Evolutionary conservation across 2,888 invertebrate species (phyloP).

Genomic region (Tribolium freemani): DNA sequence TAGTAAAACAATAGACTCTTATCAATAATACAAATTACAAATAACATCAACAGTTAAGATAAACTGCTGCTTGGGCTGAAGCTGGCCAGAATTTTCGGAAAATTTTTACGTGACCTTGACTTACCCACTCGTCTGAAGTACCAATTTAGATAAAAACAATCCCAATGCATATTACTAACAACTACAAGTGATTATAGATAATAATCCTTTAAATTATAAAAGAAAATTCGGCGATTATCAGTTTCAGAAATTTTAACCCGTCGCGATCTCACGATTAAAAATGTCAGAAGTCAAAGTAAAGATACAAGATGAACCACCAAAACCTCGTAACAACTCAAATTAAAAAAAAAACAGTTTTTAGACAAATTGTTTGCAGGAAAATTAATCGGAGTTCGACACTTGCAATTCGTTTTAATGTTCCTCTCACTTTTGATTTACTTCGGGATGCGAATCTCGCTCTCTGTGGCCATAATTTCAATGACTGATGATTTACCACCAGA

Average conservation of each 20-base stretch:
- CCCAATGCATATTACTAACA: background rate
- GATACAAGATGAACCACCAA: background rate
- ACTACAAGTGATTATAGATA: background rate
- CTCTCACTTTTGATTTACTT: conserved; percentile 74
- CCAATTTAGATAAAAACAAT: background rate
- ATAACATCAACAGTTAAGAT: no score
- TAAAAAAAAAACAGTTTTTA: no score
- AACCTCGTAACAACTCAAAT: background rate
- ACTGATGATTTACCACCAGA: conserved; percentile 66
- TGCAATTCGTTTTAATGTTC: conserved; percentile 67
- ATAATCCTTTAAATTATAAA: background rate
- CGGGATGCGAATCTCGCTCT: conserved; percentile 76
- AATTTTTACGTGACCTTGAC: background rate
- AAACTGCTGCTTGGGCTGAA: no score
- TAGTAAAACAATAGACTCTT: no score
- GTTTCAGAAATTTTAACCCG: background rate
- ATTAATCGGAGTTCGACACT: conserved; percentile 73
- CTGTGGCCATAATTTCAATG: conserved; percentile 83
- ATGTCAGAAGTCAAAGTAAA: background rate
- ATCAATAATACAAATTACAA: no score
- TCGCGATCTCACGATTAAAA: background rate
- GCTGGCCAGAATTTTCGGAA: background rate
- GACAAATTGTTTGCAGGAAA: background rate
- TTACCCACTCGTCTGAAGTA: background rate
- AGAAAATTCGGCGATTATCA: background rate